Base-by-base conservation (phyloP, 2,113 vertebrate genomes). In the Elachura formosa region DNA sequence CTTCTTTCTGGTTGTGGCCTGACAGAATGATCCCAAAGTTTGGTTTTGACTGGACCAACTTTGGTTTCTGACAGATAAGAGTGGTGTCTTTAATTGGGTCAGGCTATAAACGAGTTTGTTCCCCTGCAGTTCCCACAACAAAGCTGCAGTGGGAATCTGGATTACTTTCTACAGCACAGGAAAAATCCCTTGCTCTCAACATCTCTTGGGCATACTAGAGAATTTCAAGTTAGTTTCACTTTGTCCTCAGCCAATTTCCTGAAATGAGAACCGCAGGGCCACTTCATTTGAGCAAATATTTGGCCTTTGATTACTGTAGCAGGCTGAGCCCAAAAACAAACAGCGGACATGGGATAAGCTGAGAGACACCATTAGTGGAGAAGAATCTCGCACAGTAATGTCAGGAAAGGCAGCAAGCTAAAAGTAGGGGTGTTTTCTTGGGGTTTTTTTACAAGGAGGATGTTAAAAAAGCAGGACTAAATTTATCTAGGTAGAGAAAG, bases 251-350 rank as follows among this genome's bases (percentile, higher is more conserved):
- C 74, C 80, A 95, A 33, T 12, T 85, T 74, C 74, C 56, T 91
- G 91, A 92, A 95, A 95, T 94, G 86, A 94, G 92, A 96, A 92
- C 83, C 94, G 89, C 71, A 77, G 82, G 91, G 84, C 52, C 86
- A 95, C 93, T 96, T 95, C 89, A 90, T 96, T 89, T 93, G 73
- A 90, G 72, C 96, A 97, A 97, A 97, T 97, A 97, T 97, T 97
- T 97, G 95, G 71, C 69, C 87, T 96, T 96, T 91, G 90, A 96
- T 97, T 96, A 88, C 84, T 89, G 69, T 69, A 66, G 71, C 74
- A 93, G 88, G 81, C 89, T 91, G 83, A 94, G 78, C 95, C 94
- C 86, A 87, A 97, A 95, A 96, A 9, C 94, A 97, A 97, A 97
- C 88, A 97, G 82, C 16, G n/a, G 84, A 95, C 83, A 74, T 75